phyloP scores from a whole-genome alignment of 1,140 invertebrate species.

The Drosophila dunni region DNA sequence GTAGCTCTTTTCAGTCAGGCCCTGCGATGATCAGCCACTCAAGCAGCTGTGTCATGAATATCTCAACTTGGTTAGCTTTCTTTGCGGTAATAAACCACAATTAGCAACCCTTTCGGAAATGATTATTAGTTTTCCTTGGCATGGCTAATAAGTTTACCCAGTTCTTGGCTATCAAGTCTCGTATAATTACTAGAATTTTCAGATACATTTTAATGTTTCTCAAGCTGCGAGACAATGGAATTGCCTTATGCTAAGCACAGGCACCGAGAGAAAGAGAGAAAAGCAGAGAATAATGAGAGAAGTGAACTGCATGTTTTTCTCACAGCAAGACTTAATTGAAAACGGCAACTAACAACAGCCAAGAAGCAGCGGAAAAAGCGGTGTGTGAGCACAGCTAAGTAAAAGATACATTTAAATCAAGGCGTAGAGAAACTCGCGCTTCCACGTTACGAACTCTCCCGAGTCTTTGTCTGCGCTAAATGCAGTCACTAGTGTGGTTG shows the following conservation, averaged over 20 bases:
- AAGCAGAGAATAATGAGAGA: conserved; percentile 14
- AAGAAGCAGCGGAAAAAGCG: conserved; percentile 10
- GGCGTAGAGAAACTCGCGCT: conserved; percentile 55
- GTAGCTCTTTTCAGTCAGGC: too few relatives aligned
- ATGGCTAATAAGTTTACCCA: conserved; percentile 34
- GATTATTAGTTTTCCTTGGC: conserved; percentile 3
- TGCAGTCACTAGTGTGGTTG: conserved; percentile 30
- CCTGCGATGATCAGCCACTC: too few relatives aligned
- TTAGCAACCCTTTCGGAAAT: conserved; percentile 19
- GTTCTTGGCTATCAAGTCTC: conserved; percentile 15
- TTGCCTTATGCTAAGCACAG: conserved; percentile 47
- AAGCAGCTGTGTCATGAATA: too few relatives aligned
- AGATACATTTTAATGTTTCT: conserved; percentile 25
- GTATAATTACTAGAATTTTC: conserved; percentile 38
- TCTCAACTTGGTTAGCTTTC: background rate
- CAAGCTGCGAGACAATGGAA: conserved; percentile 52
- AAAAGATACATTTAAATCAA: conserved; percentile 57
- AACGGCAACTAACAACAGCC: conserved; percentile 39
- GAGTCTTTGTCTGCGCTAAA: conserved; percentile 43
- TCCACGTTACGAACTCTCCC: conserved; percentile 47
- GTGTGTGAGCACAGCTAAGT: conserved; percentile 29
- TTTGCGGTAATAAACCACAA: conserved; percentile 1
- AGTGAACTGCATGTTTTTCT: conserved; percentile 48
- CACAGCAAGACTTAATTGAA: conserved; percentile 51
- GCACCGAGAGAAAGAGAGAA: conserved; percentile 23